Base-by-base conservation (phyloP, 2,888 invertebrate species). In the Diadromus collaris region DNA sequence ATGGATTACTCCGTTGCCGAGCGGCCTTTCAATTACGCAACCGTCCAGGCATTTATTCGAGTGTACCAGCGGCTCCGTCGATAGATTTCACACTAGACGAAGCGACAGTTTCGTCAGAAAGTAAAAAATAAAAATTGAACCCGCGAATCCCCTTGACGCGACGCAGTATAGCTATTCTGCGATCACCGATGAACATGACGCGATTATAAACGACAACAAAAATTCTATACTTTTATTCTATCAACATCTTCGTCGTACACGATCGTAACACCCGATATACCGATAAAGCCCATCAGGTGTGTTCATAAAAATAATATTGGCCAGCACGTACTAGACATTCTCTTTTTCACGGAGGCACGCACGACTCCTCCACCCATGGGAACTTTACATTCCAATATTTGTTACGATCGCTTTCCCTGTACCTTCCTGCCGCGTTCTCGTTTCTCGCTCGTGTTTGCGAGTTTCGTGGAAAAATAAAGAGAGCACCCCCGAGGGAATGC, bases 351-450 rank as follows among this genome's bases (percentile, higher is more conserved):
- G 51, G 63, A 56, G 63, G 56, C 69, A 46, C 76, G 41, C 29
- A 54, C 21, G 29, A n/a, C 34, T 27, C 54, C n/a, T 29, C 21
- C 19, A n/a, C 34, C 44, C 21, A 16, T 44, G 38, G 70, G 48
- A 76, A 70, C 64, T 70, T 65, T 60, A 48, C 56, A 65, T 76
- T 76, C 48, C 76, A 76, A 70, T 76, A 70, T 76, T 48, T 70
- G 34, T 48, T 70, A 56, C 65, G 70, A 65, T 76, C 70, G 64
- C 34, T 48, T 70, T 65, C 24, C 64, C 56, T 51, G 29, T 29
- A n/a, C 1, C 34, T 24, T 48, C 38, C 38, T 16, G 5, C 38
- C 38, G 16, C 1, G 13, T 41, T 5, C 13, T 65, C 32, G 65
- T 51, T 48, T 19, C 34, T 51, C 51, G 21, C 9, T 21, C 32